Conservation (phyloP, 2,888 invertebrate genomes). For the Aphodius granarius region DNA sequence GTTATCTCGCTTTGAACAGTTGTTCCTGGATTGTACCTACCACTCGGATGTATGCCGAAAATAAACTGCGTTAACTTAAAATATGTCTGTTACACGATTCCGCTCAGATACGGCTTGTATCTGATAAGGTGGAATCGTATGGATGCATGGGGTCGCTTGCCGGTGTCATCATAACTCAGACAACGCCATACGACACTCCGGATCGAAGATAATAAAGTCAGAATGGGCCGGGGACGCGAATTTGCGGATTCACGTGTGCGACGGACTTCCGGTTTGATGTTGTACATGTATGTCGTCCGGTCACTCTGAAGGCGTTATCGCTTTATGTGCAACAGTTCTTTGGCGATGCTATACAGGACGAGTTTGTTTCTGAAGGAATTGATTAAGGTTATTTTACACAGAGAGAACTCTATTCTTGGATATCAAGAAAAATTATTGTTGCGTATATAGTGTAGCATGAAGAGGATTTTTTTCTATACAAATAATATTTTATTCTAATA, state of each 20-base stretch:
- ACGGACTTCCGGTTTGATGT: background rate
- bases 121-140: conserved; percentile 42
- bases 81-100: conserved; percentile 43
- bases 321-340: background rate
- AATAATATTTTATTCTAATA: too few relatives aligned
- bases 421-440: too few relatives aligned
- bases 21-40: too few relatives aligned
- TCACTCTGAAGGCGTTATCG: background rate
- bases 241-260: conserved; percentile 24
- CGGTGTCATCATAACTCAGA: conserved; percentile 35
- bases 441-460: too few relatives aligned
- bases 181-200: background rate
- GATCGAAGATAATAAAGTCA: conserved; percentile 30
- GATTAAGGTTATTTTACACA: too few relatives aligned
- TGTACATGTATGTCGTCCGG: background rate
- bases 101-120: conserved; percentile 44
- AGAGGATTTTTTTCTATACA: too few relatives aligned
- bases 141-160: conserved; percentile 9
- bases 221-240: conserved; percentile 20
- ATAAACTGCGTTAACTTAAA: conserved; percentile 34
- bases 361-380: background rate
- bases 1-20: too few relatives aligned
- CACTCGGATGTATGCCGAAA: conserved; percentile 21
- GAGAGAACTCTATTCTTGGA: too few relatives aligned
- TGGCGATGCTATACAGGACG: background rate